Percentiles rank a stretch among this genome's conserved stretches.
phyloP scores from a whole-genome alignment of 2,888 invertebrate species.

The Fabriciana adippe region DNA sequence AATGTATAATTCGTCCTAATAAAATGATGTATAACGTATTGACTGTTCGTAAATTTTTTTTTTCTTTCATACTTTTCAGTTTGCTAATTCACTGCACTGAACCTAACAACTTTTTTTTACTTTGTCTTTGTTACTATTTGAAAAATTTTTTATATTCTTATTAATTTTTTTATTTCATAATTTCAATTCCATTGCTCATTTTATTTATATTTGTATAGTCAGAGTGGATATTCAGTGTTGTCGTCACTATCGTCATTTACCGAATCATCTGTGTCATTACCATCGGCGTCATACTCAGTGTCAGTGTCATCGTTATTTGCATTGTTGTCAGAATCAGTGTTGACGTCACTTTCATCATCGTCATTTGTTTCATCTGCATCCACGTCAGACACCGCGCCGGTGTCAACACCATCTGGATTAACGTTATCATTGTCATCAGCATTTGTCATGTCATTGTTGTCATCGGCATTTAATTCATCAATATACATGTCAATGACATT shows the following conservation, averaged over 20 bases:
- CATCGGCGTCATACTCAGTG: not conserved
- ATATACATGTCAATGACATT: constrained; percentile 11
- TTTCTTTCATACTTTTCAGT: too few species aligned
- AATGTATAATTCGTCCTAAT: too few species aligned
- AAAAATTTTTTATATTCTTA: too few species aligned
- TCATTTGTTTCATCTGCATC: constrained; percentile 2
- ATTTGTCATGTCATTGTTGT: too few species aligned
- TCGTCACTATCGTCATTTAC: constrained; percentile 7
- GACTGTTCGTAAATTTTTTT: too few species aligned
- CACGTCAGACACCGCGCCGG: not conserved
- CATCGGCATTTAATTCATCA: constrained; percentile 1
- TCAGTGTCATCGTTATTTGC: not conserved
- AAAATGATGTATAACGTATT: too few species aligned
- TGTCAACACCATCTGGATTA: not conserved
- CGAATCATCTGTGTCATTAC: not conserved
- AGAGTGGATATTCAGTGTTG: constrained; percentile 9
- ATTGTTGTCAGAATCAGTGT: not conserved
- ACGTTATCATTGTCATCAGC: constrained; percentile 3
- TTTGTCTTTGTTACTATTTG: too few species aligned
- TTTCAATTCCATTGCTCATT: not conserved
- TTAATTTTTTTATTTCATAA: too few species aligned
- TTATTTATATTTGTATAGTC: constrained; percentile 9
- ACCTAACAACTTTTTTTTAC: too few species aligned
- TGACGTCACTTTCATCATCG: not conserved
- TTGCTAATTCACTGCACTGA: not conserved